phyloP scores from a whole-genome alignment of 1,140 invertebrate species.

The Drosophila paulistorum region DNA sequence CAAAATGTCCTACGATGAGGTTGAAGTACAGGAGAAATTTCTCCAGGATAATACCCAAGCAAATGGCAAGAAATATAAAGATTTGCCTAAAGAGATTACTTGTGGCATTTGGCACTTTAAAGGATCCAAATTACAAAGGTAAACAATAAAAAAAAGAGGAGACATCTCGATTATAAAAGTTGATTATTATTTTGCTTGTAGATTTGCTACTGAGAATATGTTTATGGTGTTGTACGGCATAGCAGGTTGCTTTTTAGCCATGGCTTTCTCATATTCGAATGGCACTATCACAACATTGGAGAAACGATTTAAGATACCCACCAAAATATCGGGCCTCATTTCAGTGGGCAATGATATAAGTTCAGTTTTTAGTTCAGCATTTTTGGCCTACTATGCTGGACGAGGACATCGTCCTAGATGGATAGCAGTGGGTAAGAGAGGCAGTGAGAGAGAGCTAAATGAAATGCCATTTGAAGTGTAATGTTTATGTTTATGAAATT shows the following conservation, averaged over 20 bases:
- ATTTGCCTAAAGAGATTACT: conserved; percentile 83
- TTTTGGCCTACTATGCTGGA: conserved; percentile 69
- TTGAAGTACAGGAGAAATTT: conserved; percentile 37
- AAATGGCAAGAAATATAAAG: conserved; percentile 11
- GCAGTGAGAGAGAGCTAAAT: too few relatives aligned
- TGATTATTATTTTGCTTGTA: background rate
- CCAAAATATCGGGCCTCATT: conserved; percentile 88
- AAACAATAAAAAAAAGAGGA: background rate
- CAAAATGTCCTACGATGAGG: conserved; percentile 24
- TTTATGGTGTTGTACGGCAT: conserved; percentile 89
- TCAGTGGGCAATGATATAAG: conserved; percentile 86
- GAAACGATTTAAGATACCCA: conserved; percentile 91
- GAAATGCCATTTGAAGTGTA: too few relatives aligned
- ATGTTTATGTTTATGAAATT: conserved; percentile 76
- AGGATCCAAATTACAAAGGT: conserved; percentile 52
- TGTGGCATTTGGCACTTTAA: conserved; percentile 86
- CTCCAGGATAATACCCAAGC: conserved; percentile 15
- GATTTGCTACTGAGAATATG: conserved; percentile 86
- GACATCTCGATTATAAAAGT: background rate
- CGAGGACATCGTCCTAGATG: conserved; percentile 70
- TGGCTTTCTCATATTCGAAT: conserved; percentile 89
- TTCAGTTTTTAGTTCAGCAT: conserved; percentile 54
- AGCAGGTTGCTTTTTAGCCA: conserved; percentile 88
- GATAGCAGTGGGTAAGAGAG: conserved; percentile 61
- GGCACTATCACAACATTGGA: conserved; percentile 91